Evolutionary conservation across 2,797 vertebrate species (phyloP).

Genomic region (Taeniopygia guttata): DNA sequence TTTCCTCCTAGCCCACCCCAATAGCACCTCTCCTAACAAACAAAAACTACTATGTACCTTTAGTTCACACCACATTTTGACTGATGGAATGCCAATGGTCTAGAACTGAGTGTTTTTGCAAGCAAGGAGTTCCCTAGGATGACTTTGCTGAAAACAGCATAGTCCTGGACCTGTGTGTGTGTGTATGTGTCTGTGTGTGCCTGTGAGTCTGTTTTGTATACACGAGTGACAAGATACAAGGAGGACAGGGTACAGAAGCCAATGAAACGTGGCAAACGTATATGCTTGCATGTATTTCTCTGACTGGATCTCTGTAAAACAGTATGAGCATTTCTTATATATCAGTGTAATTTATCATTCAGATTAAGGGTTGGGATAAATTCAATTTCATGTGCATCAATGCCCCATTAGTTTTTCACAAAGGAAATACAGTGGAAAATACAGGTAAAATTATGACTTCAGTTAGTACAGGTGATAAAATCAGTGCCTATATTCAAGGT

Average conservation of each 20-base stretch:
- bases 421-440: background rate
- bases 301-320: background rate
- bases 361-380: background rate
- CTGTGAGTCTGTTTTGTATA: background rate
- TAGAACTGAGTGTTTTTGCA: background rate
- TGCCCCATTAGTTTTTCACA: background rate
- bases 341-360: background rate
- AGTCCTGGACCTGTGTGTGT: background rate
- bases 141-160: background rate
- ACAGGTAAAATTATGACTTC: conserved; percentile 1
- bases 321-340: background rate
- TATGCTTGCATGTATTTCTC: background rate
- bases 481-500: background rate
- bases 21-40: background rate
- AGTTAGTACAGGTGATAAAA: conserved; percentile 44
- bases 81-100: background rate
- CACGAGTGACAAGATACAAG: background rate
- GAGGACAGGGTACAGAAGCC: background rate
- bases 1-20: background rate
- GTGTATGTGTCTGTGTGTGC: background rate
- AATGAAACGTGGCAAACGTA: conserved; percentile 33
- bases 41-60: background rate
- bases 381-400: background rate
- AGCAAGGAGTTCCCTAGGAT: background rate
- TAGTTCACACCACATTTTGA: background rate